Evolutionary conservation across 2,113 vertebrate species (phyloP), one percentile per base, ranked within the genome.

Genomic region (Sorex araneus): DNA sequence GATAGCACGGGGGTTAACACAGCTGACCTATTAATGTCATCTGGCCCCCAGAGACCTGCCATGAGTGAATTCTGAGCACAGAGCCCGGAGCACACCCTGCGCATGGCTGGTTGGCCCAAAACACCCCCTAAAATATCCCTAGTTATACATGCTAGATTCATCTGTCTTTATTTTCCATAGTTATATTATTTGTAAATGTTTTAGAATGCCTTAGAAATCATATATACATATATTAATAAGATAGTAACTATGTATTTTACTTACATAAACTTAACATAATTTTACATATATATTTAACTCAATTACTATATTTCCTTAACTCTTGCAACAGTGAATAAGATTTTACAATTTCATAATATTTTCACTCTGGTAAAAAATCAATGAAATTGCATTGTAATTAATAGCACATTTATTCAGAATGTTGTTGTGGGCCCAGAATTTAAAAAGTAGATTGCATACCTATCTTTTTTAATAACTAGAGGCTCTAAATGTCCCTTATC

Each of bases 131-230:
- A 50, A 79, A 80, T 40, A 79, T 50, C 57, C 25, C 13, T 84
- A 34, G 47, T 64, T 63, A 32, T 66, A 67, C 54, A 73, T 5
- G 34, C 21, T 70, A 70, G 36, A 73, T 92, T 85, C 36, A 82
- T 71, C 34, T 74, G 6, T 64, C 40, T 9, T 92, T 0, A 63
- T 73, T 71, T 47, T 73, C 36, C 19, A 30, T 13, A 73, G 11
- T 69, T 87, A 30, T 43, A 6, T 75, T 47, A 69, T 92, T 75
- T 80, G 10, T 74, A 66, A 54, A 64, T 73, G 5, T 87, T 92
- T 87, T 28, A 74, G 54, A 81, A 75, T 73, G 13, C 73, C 12
- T n/a, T 80, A 30, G 67, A 92, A n/a, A n/a, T n/a, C n/a, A n/a
- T n/a, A n/a, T n/a, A n/a, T n/a, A n/a, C n/a, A n/a, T n/a, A n/a